Evolutionary conservation across 2,113 vertebrate genomes (phyloP), one percentile per base, ranked within the genome.

Genomic region (Trichechus manatus): DNA sequence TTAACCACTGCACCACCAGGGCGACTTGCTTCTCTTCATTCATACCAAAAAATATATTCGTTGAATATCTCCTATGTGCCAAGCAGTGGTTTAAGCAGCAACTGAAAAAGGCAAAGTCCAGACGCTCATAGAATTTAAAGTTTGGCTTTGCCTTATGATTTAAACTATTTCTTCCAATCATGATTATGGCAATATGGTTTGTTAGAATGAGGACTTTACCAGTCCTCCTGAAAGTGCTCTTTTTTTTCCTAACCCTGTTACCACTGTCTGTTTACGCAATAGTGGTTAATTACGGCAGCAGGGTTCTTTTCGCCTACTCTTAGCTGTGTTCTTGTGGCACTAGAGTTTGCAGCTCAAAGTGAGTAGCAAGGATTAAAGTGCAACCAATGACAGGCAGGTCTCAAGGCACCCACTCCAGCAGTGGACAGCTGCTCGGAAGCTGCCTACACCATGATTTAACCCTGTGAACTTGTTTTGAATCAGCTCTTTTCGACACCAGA

Each of bases 381-480:
- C 44, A 70, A 31, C 25, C 78, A 78, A 31, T 56, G 87, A 75
- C 47, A 91, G 91, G 74, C 70, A 9, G 82, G 89, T 87, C 94
- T 97, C 53, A 4, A 29, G 81, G 75, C 33, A 75, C 47, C 25
- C 82, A 84, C 82, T 96, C 82, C 96, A 91, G 95, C 88, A 97
- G 90, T 84, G 90, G 93, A 88, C 96, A 97, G 97, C 90, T 97
- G 96, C 92, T 94, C 63, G 2, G 82, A 95, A 82, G 92, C 91
- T 89, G 82, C 95, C 95, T 92, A 68, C 84, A 78, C 94, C 91
- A 81, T 95, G 75, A 97, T 96, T 96, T 97, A 97, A 96, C 92
- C 93, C 95, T 93, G 87, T 50, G 96, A 96, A 95, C 94, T 97
- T 97, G 96, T 97, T 97, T 93, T 95, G 92, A 97, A 97, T 95